Evolutionary conservation across 2,113 vertebrate species (phyloP).

Genomic region (Vimba vimba): DNA sequence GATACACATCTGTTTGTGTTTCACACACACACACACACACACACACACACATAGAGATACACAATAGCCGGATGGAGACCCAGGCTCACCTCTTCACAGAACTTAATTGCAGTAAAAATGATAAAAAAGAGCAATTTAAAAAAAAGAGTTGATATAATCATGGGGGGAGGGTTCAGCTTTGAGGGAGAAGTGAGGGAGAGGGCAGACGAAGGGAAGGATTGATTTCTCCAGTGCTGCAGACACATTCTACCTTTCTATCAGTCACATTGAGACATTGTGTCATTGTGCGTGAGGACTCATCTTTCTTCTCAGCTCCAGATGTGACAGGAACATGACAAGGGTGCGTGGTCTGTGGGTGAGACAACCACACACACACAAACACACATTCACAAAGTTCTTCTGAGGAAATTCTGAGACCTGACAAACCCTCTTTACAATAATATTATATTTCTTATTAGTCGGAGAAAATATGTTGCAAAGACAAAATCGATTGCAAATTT

Average conservation of each 20-base stretch:
- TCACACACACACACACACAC: conserved; percentile 40
- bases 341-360: conserved; percentile 67
- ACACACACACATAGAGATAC: conserved; percentile 12
- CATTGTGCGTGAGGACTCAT: conserved; percentile 71
- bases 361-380: conserved; percentile 52
- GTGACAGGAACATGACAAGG: conserved; percentile 77
- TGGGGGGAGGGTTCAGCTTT: not conserved
- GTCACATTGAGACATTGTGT: conserved; percentile 68
- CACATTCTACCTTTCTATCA: conserved; percentile 72
- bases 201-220: conserved; percentile 66
- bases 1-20: conserved; percentile 56
- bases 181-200: conserved; percentile 48
- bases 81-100: conserved; percentile 42
- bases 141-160: not conserved
- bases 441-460: not conserved
- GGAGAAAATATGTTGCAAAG: not conserved
- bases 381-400: not conserved
- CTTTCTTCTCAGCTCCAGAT: conserved; percentile 67
- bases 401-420: not conserved
- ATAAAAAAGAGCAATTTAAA: not conserved
- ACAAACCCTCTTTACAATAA: conserved; percentile 25
- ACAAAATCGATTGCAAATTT: no score
- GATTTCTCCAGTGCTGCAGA: conserved; percentile 68
- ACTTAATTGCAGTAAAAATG: conserved; percentile 7
- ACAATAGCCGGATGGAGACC: conserved; percentile 63